Evolutionary conservation across 2,113 vertebrate genomes (phyloP).

Genomic region (Esox niger): DNA sequence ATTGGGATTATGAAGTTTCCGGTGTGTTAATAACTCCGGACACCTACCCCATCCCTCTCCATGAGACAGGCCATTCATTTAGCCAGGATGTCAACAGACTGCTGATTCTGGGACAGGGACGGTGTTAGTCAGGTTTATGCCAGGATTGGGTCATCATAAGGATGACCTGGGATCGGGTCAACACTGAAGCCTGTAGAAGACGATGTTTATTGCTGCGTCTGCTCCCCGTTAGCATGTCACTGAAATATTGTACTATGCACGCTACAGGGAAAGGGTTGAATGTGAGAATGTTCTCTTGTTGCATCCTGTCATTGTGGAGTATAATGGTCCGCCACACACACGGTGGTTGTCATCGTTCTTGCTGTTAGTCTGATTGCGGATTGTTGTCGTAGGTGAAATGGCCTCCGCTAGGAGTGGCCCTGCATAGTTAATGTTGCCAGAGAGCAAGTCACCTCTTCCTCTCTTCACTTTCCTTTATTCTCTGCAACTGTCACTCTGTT

Average conservation of each 20-base stretch:
- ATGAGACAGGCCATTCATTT: too few relatives aligned
- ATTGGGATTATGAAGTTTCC: too few relatives aligned
- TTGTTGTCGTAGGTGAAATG: slow-evolving; percentile 35
- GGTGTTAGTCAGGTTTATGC: too few relatives aligned
- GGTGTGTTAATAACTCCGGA: too few relatives aligned
- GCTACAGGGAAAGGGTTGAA: background rate
- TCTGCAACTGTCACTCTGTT: slow-evolving; percentile 5
- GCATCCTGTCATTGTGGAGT: background rate
- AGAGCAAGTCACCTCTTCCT: background rate
- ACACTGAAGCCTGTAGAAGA: too few relatives aligned
- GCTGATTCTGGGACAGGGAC: too few relatives aligned
- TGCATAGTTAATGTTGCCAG: slow-evolving; percentile 1
- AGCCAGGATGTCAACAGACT: too few relatives aligned
- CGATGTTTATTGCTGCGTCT: too few relatives aligned
- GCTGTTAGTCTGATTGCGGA: background rate
- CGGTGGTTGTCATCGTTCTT: background rate
- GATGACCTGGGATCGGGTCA: too few relatives aligned
- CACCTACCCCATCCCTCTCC: background rate
- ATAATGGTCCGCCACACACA: background rate
- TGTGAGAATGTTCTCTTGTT: background rate
- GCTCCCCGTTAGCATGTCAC: background rate
- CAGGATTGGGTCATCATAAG: too few relatives aligned
- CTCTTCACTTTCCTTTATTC: background rate
- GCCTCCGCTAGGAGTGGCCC: slow-evolving; percentile 31
- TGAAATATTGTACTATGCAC: background rate